Evolutionary conservation across 1,140 invertebrate species (phyloP).

Genomic region (Leguminivora glycinivorella): DNA sequence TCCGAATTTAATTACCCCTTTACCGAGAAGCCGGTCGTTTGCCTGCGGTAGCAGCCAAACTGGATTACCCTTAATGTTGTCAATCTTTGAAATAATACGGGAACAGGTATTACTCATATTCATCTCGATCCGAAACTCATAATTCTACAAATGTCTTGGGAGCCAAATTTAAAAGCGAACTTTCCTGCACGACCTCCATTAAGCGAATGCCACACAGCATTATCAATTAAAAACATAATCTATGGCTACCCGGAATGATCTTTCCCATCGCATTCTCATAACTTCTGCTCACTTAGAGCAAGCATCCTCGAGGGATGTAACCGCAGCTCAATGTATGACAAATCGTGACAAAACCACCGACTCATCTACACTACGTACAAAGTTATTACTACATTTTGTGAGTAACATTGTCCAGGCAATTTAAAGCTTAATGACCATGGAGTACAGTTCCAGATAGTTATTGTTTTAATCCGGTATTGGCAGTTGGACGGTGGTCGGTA

Average conservation of each 20-base stretch:
- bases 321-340: slow-evolving; percentile 71
- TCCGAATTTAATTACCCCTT: slow-evolving; percentile 15
- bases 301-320: slow-evolving; percentile 48
- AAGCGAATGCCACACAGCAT: slow-evolving; percentile 36
- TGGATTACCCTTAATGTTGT: background rate
- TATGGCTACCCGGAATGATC: slow-evolving; percentile 40
- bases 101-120: background rate
- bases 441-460: slow-evolving; percentile 18
- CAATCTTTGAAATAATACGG: background rate
- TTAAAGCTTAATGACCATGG: slow-evolving; percentile 36
- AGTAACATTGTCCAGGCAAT: slow-evolving; percentile 29
- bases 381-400: background rate
- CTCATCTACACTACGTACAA: slow-evolving; percentile 54
- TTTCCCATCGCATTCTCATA: slow-evolving; percentile 65
- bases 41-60: background rate
- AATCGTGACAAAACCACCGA: slow-evolving; percentile 76
- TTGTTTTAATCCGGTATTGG: slow-evolving; percentile 5
- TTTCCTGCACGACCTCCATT: slow-evolving; percentile 46
- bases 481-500: slow-evolving; percentile 39
- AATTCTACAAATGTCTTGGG: background rate
- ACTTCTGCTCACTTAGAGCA: slow-evolving; percentile 54
- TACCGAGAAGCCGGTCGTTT: slow-evolving; percentile 17
- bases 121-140: background rate
- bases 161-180: background rate
- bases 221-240: slow-evolving; percentile 52